A percentile compares a stretch with the other conserved stretches of the same genome.
Evolutionary conservation across 2,888 invertebrate genomes (phyloP).

Genomic region (Automeris io): DNA sequence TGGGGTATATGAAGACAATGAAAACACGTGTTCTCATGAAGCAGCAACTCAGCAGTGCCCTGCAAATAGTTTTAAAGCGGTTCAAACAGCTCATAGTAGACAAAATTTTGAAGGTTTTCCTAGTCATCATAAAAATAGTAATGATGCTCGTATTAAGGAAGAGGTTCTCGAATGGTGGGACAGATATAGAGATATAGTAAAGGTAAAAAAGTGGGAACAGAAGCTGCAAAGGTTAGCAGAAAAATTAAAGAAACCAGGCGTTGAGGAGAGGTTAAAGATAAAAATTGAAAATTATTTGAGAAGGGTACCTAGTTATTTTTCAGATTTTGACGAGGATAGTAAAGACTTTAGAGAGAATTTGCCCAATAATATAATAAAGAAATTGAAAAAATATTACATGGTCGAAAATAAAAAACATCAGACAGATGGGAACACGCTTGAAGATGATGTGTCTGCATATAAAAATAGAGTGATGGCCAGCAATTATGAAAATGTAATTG

Average conservation of each 20-base stretch:
- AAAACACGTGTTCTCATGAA: no score
- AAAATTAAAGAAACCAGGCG: conserved; percentile 21
- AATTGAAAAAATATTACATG: conserved; percentile 13
- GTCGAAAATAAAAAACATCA: neutral
- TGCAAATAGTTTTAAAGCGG: conserved; percentile 8
- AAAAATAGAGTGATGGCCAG: conserved; percentile 2
- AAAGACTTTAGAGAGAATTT: conserved; percentile 18
- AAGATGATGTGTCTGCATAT: conserved; percentile 7
- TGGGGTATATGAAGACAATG: neutral
- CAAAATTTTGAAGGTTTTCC: conserved; percentile 7
- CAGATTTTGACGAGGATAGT: conserved; percentile 16
- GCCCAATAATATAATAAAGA: conserved; percentile 18
- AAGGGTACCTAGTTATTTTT: conserved; percentile 13
- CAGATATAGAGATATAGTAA: conserved; percentile 11
- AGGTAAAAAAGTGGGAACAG: conserved; percentile 17
- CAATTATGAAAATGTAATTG: conserved; percentile 7
- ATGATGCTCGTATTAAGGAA: conserved; percentile 8
- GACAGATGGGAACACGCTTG: conserved; percentile 8
- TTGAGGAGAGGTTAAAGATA: conserved; percentile 21
- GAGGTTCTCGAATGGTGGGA: conserved; percentile 17
- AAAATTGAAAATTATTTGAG: conserved; percentile 25
- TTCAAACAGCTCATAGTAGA: conserved; percentile 14
- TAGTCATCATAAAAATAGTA: conserved; percentile 5
- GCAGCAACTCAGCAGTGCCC: no score
- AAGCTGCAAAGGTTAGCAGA: conserved; percentile 21